Conservation (phyloP, 2,797 vertebrate genomes). For the Nannoperca obscura region DNA sequence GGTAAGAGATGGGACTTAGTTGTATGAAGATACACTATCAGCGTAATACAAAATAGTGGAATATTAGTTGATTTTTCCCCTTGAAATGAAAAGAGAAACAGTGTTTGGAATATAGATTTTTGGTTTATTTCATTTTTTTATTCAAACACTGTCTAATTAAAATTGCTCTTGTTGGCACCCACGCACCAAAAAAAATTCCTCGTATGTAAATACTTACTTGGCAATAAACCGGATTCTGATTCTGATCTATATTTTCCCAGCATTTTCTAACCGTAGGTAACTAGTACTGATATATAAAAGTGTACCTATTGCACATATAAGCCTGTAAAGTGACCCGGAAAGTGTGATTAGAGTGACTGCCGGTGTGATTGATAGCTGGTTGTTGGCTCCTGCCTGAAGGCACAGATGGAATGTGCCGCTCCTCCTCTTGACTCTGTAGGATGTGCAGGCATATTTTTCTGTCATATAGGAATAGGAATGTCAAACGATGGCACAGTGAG, state of each 20-base stretch:
- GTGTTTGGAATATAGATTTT: neutral
- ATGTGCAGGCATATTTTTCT: neutral
- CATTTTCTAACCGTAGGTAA: neutral
- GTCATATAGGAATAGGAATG: neutral
- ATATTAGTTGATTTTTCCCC: neutral
- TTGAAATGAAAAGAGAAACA: neutral
- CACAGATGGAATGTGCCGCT: constrained; percentile 32
- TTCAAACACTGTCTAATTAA: neutral
- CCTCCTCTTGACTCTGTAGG: neutral
- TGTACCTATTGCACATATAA: neutral
- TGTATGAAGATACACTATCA: neutral
- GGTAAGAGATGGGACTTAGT: neutral
- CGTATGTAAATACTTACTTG: too few relatives aligned
- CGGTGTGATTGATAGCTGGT: neutral
- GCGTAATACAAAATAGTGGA: neutral
- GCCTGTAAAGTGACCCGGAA: neutral
- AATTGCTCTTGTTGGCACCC: too few relatives aligned
- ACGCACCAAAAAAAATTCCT: too few relatives aligned
- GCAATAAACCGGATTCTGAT: too few relatives aligned
- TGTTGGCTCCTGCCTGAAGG: constrained; percentile 39
- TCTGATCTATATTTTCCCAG: neutral
- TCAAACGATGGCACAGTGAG: neutral
- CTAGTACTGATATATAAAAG: neutral
- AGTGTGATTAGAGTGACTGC: neutral
- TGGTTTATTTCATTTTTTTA: neutral